phyloP scores from a whole-genome alignment of 2,797 vertebrate species.

The Poeciliopsis infans region DNA sequence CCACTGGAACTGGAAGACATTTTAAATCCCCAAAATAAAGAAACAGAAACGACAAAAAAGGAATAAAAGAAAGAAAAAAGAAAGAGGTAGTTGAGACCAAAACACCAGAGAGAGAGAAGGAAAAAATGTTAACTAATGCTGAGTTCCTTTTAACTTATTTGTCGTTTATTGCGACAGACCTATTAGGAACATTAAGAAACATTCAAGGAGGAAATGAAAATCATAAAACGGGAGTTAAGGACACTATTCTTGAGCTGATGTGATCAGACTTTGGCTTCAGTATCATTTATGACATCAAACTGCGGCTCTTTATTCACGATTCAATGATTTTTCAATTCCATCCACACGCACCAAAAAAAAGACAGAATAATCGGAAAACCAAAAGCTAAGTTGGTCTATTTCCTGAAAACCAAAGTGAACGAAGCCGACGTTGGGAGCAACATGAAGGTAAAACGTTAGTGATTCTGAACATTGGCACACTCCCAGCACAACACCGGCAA shows the following conservation, averaged over 20 bases:
- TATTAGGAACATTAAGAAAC: background rate
- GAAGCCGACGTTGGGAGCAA: background rate
- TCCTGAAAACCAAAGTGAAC: background rate
- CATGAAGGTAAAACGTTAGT: background rate
- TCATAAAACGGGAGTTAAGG: background rate
- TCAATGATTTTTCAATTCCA: background rate
- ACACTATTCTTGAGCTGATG: background rate
- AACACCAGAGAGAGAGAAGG: no score
- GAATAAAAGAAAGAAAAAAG: no score
- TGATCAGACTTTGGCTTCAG: background rate
- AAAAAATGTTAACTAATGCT: no score
- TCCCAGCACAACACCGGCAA: constrained; percentile 11
- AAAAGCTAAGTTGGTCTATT: background rate
- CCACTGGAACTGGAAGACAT: no score
- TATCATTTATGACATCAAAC: background rate
- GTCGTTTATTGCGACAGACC: no score
- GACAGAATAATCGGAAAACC: background rate
- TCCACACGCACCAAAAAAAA: background rate
- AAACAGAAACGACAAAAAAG: no score
- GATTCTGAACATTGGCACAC: constrained; percentile 15
- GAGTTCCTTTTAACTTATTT: no score
- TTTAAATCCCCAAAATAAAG: no score
- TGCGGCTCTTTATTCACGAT: background rate
- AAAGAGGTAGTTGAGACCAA: no score
- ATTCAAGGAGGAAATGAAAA: background rate